phyloP scores from a whole-genome alignment of 2,888 invertebrate species.

The Myathropa florea region DNA sequence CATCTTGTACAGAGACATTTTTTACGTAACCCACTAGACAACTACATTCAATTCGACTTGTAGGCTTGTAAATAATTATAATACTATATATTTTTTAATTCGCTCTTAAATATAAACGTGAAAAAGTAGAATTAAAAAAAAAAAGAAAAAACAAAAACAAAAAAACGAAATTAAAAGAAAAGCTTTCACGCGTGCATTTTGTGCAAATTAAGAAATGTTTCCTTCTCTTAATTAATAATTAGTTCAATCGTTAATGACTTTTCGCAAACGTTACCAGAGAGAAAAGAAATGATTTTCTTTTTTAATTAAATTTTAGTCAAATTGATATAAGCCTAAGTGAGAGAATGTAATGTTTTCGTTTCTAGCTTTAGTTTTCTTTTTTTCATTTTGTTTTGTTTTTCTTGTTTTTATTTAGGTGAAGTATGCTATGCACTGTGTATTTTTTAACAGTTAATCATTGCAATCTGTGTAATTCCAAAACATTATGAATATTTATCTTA shows the following conservation, averaged over 20 bases:
- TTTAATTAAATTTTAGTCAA: slow-evolving; percentile 60
- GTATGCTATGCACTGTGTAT: slow-evolving; percentile 32
- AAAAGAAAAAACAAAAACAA: slow-evolving; percentile 3
- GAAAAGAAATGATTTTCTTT: slow-evolving; percentile 17
- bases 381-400: slow-evolving; percentile 28
- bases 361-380: slow-evolving; percentile 28
- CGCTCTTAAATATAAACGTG: slow-evolving; percentile 43
- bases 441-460: slow-evolving; percentile 11
- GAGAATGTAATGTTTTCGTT: slow-evolving; percentile 20
- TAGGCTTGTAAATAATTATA: slow-evolving; percentile 65
- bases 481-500: not conserved
- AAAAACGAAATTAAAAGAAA: slow-evolving; percentile 17
- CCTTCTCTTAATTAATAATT: slow-evolving; percentile 40
- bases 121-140: slow-evolving; percentile 2
- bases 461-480: slow-evolving; percentile 14
- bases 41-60: slow-evolving; percentile 64
- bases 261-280: slow-evolving; percentile 19
- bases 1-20: slow-evolving; percentile 42
- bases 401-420: slow-evolving; percentile 37
- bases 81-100: slow-evolving; percentile 58
- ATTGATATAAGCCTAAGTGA: slow-evolving; percentile 47
- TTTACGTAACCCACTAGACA: slow-evolving; percentile 61
- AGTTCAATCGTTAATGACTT: slow-evolving; percentile 58
- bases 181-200: slow-evolving; percentile 57
- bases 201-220: slow-evolving; percentile 31